Evolutionary conservation across 2,113 vertebrate species (phyloP), one percentile per base, ranked within the genome.

Genomic region (Psophia crepitans): DNA sequence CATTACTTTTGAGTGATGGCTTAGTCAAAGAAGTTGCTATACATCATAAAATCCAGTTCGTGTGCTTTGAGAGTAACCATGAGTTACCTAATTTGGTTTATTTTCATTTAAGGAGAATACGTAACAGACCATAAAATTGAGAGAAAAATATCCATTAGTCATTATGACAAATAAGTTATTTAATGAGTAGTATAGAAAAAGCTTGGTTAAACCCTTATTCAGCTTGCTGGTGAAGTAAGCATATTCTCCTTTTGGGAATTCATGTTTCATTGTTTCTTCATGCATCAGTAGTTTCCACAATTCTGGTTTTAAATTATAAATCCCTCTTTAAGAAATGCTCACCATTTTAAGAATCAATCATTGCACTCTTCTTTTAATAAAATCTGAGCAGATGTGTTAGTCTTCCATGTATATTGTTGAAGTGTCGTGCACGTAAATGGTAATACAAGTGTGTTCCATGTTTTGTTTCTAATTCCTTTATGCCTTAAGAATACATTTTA

Each of bases 51-150:
- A 97, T 98, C 98, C 98, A 96, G 95, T 97, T 95, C 89, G 48
- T 93, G 94, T 97, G 97, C 97, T 98, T 96, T 97, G 95, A 96
- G 93, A 86, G 96, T 97, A 97, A 95, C 93, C 97, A 95, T 96
- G 93, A 97, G 97, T 96, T 97, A 90, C 95, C 93, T 98, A 98
- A 96, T 97, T 96, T 96, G 93, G 93, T 96, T 97, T 98, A 94
- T 96, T 98, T 98, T 97, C 97, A 58, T 96, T 97, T 97, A 97
- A 97, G 97, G 97, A 97, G 89, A 95, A 97, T 95, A 97, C 86
- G 97, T 95, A 97, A 61, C 92, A 96, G 94, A 81, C 91, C 88
- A 89, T 97, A 97, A 97, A 96, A 97, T 89, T 77, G 95, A 94
- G 89, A 90, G 95, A 94, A 95, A 97, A 97, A 97, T 93, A 96